Conservation (phyloP, 2,888 invertebrate species). For the Dioctria rufipes region DNA sequence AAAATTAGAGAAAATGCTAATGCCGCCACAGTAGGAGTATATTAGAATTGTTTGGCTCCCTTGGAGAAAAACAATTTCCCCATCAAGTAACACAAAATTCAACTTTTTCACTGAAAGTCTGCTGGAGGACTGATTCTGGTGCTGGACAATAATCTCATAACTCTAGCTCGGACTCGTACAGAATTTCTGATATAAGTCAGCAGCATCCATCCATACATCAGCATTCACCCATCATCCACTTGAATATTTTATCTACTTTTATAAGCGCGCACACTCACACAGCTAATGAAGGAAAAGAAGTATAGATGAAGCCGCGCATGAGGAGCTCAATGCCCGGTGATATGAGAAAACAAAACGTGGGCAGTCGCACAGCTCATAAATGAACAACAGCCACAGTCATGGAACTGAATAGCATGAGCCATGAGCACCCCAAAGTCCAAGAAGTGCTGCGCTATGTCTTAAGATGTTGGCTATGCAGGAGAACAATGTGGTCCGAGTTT, state of each 20-base stretch:
- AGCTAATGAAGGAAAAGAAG: slow-evolving; percentile 11
- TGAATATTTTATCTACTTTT: slow-evolving; percentile 24
- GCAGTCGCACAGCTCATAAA: slow-evolving; percentile 17
- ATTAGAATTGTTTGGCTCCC: slow-evolving; percentile 43
- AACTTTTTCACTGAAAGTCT: slow-evolving; percentile 61
- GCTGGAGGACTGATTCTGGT: slow-evolving; percentile 62
- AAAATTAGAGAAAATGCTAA: slow-evolving; percentile 8
- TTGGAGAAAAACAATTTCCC: slow-evolving; percentile 20
- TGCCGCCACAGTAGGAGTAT: neutral
- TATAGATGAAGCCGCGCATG: slow-evolving; percentile 24
- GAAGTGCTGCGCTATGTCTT: slow-evolving; percentile 41
- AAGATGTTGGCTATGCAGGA: slow-evolving; percentile 43
- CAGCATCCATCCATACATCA: slow-evolving; percentile 33
- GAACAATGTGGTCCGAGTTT: slow-evolving; percentile 41
- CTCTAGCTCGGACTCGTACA: slow-evolving; percentile 55
- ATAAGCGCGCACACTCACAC: slow-evolving; percentile 46
- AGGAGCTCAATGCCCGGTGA: slow-evolving; percentile 40
- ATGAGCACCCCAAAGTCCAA: slow-evolving; percentile 8
- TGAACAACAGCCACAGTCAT: slow-evolving; percentile 29
- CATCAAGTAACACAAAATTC: slow-evolving; percentile 29
- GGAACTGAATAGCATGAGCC: slow-evolving; percentile 32
- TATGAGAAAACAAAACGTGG: slow-evolving; percentile 47
- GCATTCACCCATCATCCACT: neutral
- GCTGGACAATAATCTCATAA: slow-evolving; percentile 54
- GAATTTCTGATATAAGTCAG: slow-evolving; percentile 42